Conservation (phyloP, 2,797 vertebrate genomes). For the Otolemur crassicaudatus region DNA sequence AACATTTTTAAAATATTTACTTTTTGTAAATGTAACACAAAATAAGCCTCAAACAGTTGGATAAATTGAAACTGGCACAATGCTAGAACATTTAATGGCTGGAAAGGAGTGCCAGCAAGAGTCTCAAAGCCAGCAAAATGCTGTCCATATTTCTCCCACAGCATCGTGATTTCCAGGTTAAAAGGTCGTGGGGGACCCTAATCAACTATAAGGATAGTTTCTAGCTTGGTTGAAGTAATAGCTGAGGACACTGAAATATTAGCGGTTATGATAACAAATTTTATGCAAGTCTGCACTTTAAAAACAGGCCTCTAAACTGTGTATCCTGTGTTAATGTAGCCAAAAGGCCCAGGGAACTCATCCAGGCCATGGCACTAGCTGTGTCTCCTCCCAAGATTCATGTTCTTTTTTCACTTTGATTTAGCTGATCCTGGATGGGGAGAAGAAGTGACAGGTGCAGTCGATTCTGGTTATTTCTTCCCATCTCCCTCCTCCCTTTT, state of each 20-base stretch:
- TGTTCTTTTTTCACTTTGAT: background rate
- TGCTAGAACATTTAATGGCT: background rate
- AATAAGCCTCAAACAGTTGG: background rate
- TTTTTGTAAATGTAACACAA: background rate
- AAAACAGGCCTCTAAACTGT: background rate
- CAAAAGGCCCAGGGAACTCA: background rate
- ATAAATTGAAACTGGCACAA: background rate
- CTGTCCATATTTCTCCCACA: background rate
- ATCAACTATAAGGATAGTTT: background rate
- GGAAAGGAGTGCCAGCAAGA: background rate
- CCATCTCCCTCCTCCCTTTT: background rate
- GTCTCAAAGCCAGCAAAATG: background rate
- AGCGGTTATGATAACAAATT: background rate
- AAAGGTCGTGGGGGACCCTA: background rate
- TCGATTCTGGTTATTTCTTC: background rate
- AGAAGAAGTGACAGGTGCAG: background rate
- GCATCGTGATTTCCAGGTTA: background rate
- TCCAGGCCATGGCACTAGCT: background rate
- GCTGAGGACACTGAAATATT: background rate
- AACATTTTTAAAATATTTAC: background rate
- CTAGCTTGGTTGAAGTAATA: constrained; percentile 13
- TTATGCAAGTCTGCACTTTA: background rate
- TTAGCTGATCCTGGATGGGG: background rate
- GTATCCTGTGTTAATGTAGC: background rate
- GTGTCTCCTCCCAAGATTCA: background rate